Conservation (phyloP, 2,113 vertebrate genomes). For the Forbesichthys agassizii region DNA sequence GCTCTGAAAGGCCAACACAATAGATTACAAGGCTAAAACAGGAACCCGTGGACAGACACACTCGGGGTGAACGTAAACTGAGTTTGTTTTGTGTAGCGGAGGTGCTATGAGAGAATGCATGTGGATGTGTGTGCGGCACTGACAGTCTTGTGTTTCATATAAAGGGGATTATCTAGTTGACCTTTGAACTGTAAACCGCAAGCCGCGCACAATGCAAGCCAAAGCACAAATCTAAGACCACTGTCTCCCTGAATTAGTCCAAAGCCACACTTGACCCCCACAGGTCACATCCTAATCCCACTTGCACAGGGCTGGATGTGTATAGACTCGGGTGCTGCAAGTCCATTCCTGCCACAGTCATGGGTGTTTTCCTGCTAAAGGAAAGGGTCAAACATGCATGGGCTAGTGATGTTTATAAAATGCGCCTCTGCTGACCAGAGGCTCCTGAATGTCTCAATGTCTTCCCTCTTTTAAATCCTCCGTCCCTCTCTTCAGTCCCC, state of each 20-base stretch:
- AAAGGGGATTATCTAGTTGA: slow-evolving; percentile 71
- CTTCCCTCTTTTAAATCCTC: slow-evolving; percentile 16
- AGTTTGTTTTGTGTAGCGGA: neutral
- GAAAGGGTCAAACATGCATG: slow-evolving; percentile 69
- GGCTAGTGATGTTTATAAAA: slow-evolving; percentile 69
- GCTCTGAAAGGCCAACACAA: neutral
- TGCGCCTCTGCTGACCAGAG: slow-evolving; percentile 15
- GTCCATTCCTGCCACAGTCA: slow-evolving; percentile 62
- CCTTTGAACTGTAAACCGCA: slow-evolving; percentile 52
- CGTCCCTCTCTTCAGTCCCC: neutral
- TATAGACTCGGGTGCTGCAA: slow-evolving; percentile 52
- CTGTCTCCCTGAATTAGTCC: slow-evolving; percentile 70
- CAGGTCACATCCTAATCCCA: slow-evolving; percentile 68
- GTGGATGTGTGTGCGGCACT: slow-evolving; percentile 17
- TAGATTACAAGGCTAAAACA: neutral
- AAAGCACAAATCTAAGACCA: slow-evolving; percentile 56
- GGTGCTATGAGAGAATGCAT: neutral
- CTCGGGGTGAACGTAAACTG: too few species aligned
- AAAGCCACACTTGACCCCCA: slow-evolving; percentile 73
- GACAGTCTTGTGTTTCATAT: slow-evolving; percentile 61
- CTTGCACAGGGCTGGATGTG: slow-evolving; percentile 70
- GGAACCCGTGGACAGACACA: too few species aligned
- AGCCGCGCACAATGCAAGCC: slow-evolving; percentile 34
- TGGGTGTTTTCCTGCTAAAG: slow-evolving; percentile 41
- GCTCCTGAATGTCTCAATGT: slow-evolving; percentile 6